Conservation (phyloP, 92 coral and sea anemone genomes). For the Pocillopora grandis region DNA sequence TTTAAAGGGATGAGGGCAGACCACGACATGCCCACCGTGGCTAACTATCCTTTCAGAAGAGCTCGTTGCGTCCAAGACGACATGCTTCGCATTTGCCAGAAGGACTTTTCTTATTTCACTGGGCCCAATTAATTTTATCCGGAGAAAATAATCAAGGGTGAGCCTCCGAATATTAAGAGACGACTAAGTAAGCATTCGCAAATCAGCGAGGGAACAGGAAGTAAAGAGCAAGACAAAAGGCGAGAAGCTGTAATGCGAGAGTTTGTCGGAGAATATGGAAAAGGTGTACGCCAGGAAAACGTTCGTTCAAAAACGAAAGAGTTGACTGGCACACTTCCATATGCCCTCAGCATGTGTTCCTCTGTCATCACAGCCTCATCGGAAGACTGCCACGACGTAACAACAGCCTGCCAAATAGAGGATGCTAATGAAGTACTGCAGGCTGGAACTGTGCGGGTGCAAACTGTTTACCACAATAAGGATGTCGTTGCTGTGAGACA, state of each 20-base stretch:
- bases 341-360: constrained; percentile 46
- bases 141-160: constrained; percentile 37
- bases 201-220: constrained; percentile 44
- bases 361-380: too few relatives aligned
- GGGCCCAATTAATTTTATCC: constrained; percentile 54
- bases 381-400: too few relatives aligned
- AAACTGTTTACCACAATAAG: too few relatives aligned
- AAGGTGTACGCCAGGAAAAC: constrained; percentile 60
- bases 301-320: constrained; percentile 25
- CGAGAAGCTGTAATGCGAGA: constrained; percentile 54
- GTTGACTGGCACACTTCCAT: constrained; percentile 62
- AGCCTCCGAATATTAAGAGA: constrained; percentile 26
- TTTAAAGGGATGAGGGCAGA: constrained; percentile 59
- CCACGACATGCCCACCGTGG: constrained; percentile 61
- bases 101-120: constrained; percentile 48
- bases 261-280: constrained; percentile 51
- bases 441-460: too few relatives aligned
- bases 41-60: constrained; percentile 32
- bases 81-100: constrained; percentile 57
- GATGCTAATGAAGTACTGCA: too few relatives aligned
- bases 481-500: too few relatives aligned
- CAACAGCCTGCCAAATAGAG: too few relatives aligned
- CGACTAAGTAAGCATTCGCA: constrained; percentile 44
- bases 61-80: constrained; percentile 51
- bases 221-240: constrained; percentile 35